Evolutionary conservation across 2,113 vertebrate species (phyloP).

Genomic region (Daboia siamensis): DNA sequence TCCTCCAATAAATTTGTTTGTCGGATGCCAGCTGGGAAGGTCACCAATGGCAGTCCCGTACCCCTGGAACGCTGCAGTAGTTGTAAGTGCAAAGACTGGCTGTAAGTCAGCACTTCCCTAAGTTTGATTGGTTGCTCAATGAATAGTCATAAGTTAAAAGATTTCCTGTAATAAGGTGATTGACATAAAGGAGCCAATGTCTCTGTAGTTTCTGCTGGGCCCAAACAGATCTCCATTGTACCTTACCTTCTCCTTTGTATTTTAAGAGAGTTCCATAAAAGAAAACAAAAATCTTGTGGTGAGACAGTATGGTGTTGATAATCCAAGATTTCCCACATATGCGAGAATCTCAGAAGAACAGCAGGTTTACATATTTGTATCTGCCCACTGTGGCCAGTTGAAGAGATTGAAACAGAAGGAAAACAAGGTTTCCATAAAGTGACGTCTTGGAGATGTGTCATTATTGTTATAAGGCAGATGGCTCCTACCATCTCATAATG

Average conservation of each 20-base stretch:
- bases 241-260: not conserved
- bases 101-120: not conserved
- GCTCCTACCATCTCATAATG: not conserved
- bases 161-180: not conserved
- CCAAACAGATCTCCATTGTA: not conserved
- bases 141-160: not conserved
- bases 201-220: not conserved
- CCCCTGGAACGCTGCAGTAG: not conserved
- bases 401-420: fast-evolving
- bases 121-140: not conserved
- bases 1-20: not conserved
- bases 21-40: not conserved
- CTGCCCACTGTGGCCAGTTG: not conserved
- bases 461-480: not conserved
- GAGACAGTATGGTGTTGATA: not conserved
- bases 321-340: not conserved
- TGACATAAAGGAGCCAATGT: not conserved
- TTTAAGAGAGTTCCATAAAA: not conserved
- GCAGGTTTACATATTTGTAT: not conserved
- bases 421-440: not conserved
- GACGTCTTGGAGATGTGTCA: not conserved
- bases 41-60: not conserved
- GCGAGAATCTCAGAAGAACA: not conserved
- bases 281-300: not conserved
- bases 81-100: not conserved